Evolutionary conservation across 2,113 vertebrate genomes (phyloP), one percentile per base, ranked within the genome.

Genomic region (Lepisosteus oculatus): DNA sequence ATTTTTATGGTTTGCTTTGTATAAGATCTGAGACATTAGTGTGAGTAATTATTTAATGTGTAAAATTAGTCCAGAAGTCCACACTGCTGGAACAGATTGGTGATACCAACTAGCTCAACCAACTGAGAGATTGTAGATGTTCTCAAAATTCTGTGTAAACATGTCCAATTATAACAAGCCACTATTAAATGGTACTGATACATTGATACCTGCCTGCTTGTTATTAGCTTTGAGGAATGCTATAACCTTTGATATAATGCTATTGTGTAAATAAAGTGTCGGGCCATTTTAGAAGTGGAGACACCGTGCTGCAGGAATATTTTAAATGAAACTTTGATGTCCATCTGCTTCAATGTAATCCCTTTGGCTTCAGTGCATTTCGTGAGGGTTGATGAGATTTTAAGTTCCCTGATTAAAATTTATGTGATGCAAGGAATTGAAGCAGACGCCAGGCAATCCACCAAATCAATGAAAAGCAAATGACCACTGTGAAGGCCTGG

Each of bases 181-280:
- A 91, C 91, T 90, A 90, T 74, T 79, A 90, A 91, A 91, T 90
- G 85, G 87, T 87, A 82, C 85, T 76, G 72, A 78, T 62, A 85
- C 77, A 84, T 85, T 84, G 83, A 78, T 77, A 82, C 71, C 73
- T 76, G 76, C 51, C 54, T 3, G 68, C 7, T 6, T 61, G 56
- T 44, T 14, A 68, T 51, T 68, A 67, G 71, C 43, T 3, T 7
- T 17, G 15, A 42, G 54, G 73, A 77, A 70, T 80, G 77, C 79
- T 85, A 81, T 85, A 84, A 84, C 84, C 79, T 85, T 80, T 80
- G 70, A 83, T 79, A 67, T 85, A 86, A 86, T 85, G 79, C 78
- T 77, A 69, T 84, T 78, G 74, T 74, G 80, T 75, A 87, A 81
- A 77, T 83, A 82, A 76, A 82, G 83, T 77, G 83, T 84, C 82